These are phyloP conservation scores for Drosophila anomelani DNA, from an alignment of 2,888 invertebrate species.

Conservation along the genomic window DNA sequence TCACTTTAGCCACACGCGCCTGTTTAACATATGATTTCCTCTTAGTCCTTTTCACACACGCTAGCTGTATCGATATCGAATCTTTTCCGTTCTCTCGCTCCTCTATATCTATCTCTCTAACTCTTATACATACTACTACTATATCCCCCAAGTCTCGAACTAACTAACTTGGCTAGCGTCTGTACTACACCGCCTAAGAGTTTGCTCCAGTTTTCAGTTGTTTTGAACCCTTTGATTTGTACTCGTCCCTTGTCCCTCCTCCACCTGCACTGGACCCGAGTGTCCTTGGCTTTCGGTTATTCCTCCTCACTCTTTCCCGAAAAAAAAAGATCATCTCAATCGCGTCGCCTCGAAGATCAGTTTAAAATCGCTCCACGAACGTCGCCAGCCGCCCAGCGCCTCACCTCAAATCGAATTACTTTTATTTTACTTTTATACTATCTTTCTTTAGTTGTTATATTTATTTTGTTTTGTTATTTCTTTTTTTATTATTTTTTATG, in stretches of 20 bases:
- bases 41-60: constrained; percentile 56
- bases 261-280: constrained; percentile 59
- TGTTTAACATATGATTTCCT: constrained; percentile 60
- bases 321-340: constrained; percentile 32
- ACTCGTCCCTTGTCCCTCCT: constrained; percentile 44
- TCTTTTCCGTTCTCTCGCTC: constrained; percentile 52
- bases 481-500: constrained; percentile 32
- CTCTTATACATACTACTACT: constrained; percentile 24
- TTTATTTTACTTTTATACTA: constrained; percentile 3
- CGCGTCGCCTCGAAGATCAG: constrained; percentile 54
- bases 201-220: constrained; percentile 62
- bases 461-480: constrained; percentile 18
- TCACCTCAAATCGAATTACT: constrained; percentile 27
- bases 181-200: constrained; percentile 69
- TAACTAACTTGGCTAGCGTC: constrained; percentile 62
- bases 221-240: constrained; percentile 49
- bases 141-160: constrained; percentile 30
- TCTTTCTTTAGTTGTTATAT: constrained; percentile 47
- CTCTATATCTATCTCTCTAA: constrained; percentile 19
- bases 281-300: constrained; percentile 30
- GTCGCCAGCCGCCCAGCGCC: constrained; percentile 42
- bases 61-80: constrained; percentile 38
- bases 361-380: constrained; percentile 45
- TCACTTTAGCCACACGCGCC: constrained; percentile 66
- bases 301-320: constrained; percentile 46